Evolutionary conservation across 2,113 vertebrate species (phyloP), one percentile per base, ranked within the genome.

Genomic region (Galeopterus variegatus): DNA sequence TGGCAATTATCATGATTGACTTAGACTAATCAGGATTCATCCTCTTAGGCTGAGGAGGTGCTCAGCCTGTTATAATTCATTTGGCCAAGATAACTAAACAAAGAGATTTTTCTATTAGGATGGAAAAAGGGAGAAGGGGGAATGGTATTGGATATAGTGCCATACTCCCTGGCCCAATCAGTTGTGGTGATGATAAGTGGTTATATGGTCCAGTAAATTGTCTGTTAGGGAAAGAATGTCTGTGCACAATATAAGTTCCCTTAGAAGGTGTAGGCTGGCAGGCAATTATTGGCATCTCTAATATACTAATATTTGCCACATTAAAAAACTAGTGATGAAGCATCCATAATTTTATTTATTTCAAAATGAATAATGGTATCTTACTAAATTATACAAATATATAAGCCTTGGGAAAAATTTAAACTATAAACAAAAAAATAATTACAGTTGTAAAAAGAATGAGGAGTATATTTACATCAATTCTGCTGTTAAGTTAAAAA

Each of bases 191-290:
- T 72, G 54, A 28, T 86, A 91, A 60, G 48, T 28, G 60, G 64
- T 81, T 52, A 26, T 41, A 45, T 70, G 52, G 54, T 72, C 21
- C 6, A 54, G 73, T 72, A 79, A 95, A 72, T 21, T 36, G 73
- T 52, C 52, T 56, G 62, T 86, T 72, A 80, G 65, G 65, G 65
- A 91, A 91, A 91, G 58, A 79, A 80, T 54, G 81, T 65, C n/a
- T 87, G 45, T 79, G 28, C 3, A 73, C 18, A 21, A 92, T 92
- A 45, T 41, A 81, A 87, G 19, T 65, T 64, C 28, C 48, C n/a
- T 72, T 64, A 88, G 24, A 93, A 56, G 28, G 72, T 72, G 64
- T 62, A 54, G 48, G 45, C 28, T 79, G 33, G 60, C 36, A 76
- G 70, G 28, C 62, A 56, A 56, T 93, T 67, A 67, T n/a, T 75